Evolutionary conservation across 2,797 vertebrate species (phyloP), one percentile per base, ranked within the genome.

Genomic region (Sciurus vulgaris): DNA sequence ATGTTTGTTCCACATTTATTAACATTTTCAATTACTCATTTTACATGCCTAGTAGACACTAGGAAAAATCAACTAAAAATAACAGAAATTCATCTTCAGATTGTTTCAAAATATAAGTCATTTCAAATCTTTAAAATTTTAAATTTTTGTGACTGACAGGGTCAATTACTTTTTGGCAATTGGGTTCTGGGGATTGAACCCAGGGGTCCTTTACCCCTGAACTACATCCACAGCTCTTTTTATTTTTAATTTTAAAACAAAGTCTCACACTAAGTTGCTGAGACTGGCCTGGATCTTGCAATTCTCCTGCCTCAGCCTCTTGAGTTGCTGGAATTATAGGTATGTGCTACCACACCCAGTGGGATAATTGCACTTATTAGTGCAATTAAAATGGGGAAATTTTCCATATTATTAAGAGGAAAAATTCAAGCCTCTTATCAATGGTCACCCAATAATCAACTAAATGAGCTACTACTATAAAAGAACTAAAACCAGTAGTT

Each of bases 1-100:
- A 73, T n/a, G 24, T 73, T 95, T 76, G 54, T 51, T 83, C 47
- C 67, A 77, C 1, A 51, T 95, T 73, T 56, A 44, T 65, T 86
- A 74, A 81, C 3, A 86, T 89, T 74, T 95, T 86, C 33, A 89
- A 76, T 59, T 87, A 79, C 28, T 74, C 44, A 79, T 65, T 92
- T 88, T 51, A 92, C 88, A 70, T 76, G 56, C 38, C 47, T 33
- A 93, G 61, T 33, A 92, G 67, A 88, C 35, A 84, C 35, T 92
- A 83, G 13, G 41, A 61, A 88, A 88, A 88, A 86, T 56, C 89
- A 91, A 33, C 69, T 20, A 6, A 76, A 87, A 67, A 87, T 82
- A 87, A 84, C 56, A 78, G 74, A 95, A 28, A 81, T n/a, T 28
- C 59, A 13, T 51, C n/a, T 13, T 3, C 20, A 89, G 12, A 86